Evolutionary conservation across 2,888 invertebrate species (phyloP).

Genomic region (Laothoe populi): DNA sequence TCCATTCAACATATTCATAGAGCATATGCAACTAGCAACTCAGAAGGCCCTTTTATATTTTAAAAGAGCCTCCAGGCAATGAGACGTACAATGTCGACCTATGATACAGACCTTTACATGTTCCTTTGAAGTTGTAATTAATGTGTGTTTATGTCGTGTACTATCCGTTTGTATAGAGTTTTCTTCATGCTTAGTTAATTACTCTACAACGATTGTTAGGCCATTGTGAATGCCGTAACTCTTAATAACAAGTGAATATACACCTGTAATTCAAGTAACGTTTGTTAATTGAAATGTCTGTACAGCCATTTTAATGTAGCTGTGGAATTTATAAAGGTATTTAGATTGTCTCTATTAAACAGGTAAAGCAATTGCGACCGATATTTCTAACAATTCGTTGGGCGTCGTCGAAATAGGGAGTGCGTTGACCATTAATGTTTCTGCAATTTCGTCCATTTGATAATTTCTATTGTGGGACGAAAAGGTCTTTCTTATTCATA

Average conservation of each 20-base stretch:
- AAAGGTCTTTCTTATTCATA: too few species aligned
- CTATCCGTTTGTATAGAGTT: background rate
- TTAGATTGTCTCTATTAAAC: too few species aligned
- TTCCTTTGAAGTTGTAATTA: constrained; percentile 7
- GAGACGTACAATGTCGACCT: too few species aligned
- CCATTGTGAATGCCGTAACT: background rate
- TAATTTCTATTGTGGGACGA: too few species aligned
- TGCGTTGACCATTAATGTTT: constrained; percentile 1
- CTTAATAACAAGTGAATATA: background rate
- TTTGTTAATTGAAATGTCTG: too few species aligned
- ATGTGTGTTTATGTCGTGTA: background rate
- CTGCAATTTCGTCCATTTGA: background rate
- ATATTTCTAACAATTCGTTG: background rate
- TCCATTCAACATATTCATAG: background rate
- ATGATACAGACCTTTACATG: background rate
- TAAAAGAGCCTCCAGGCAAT: background rate
- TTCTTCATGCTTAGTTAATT: background rate
- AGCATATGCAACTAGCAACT: background rate
- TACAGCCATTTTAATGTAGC: too few species aligned
- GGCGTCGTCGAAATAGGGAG: constrained; percentile 9
- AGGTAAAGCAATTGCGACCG: background rate
- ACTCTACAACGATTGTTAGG: background rate
- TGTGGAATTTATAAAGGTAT: too few species aligned
- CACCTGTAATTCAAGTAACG: background rate
- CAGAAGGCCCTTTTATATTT: background rate